Conservation (phyloP, 2,888 invertebrate genomes). For the Ophion ventricosus region DNA sequence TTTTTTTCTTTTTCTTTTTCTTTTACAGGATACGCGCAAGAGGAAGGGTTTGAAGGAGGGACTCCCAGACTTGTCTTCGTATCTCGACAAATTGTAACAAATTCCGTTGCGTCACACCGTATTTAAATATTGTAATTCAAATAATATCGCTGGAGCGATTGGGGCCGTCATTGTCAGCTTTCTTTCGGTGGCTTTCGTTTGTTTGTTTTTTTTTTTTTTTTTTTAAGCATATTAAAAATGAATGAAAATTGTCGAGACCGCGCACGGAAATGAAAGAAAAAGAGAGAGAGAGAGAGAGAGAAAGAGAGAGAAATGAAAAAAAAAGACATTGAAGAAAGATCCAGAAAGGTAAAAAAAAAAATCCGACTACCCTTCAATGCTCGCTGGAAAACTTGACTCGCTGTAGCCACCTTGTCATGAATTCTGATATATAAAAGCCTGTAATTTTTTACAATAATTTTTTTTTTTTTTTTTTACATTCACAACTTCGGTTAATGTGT, state of each 20-base stretch:
- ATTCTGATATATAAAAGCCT: constrained; percentile 67
- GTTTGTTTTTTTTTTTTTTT: constrained; percentile 62
- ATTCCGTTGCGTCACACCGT: constrained; percentile 75
- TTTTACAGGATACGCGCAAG: constrained; percentile 94
- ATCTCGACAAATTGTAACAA: constrained; percentile 99
- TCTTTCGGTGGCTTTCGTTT: constrained; percentile 69
- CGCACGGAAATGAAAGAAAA: constrained; percentile 20
- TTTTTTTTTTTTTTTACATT: constrained; percentile 65
- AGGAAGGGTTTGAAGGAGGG: constrained; percentile 99
- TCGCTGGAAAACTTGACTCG: constrained; percentile 60
- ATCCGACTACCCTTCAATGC: constrained; percentile 56
- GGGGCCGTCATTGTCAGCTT: constrained; percentile 59
- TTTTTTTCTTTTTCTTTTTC: constrained; percentile 65
- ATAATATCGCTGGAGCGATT: constrained; percentile 71
- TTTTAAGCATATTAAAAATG: constrained; percentile 60
- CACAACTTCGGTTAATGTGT: constrained; percentile 62
- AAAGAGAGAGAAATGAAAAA: constrained; percentile 23
- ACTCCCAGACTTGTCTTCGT: constrained; percentile 96
- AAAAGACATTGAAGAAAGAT: constrained; percentile 41
- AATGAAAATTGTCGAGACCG: constrained; percentile 45
- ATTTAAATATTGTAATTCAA: constrained; percentile 82
- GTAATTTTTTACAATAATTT: constrained; percentile 69
- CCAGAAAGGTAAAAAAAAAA: constrained; percentile 44
- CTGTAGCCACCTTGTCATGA: constrained; percentile 66
- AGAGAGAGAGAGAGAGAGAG: too few species aligned